Percentiles rank a stretch among this genome's conserved stretches.
Evolutionary conservation across 2,888 invertebrate species (phyloP).

Genomic region (Meiosimyza platycephala): DNA sequence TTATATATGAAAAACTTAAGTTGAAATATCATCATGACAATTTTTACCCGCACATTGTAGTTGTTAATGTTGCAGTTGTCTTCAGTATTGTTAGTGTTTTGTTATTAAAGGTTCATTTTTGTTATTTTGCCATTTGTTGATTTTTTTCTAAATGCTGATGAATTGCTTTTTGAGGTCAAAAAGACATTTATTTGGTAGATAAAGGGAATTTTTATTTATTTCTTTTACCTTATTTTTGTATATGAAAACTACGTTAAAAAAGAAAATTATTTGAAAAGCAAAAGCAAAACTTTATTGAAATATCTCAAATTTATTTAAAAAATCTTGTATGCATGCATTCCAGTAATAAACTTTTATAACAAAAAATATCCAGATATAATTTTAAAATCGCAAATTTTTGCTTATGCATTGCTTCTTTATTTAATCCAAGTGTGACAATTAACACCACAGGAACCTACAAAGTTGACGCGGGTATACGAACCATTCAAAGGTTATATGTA

Average conservation of each 20-base stretch:
- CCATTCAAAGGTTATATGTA: too few species aligned
- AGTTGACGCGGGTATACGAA: too few species aligned
- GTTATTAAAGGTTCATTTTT: slow-evolving; percentile 32
- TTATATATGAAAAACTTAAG: slow-evolving; percentile 55
- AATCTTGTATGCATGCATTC: too few species aligned
- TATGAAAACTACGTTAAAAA: background rate
- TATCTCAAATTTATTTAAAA: too few species aligned
- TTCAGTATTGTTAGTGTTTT: slow-evolving; percentile 16
- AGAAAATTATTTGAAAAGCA: too few species aligned
- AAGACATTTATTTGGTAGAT: slow-evolving; percentile 4
- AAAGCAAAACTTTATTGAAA: too few species aligned
- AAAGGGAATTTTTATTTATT: background rate
- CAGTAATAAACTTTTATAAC: too few species aligned
- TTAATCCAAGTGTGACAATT: slow-evolving; percentile 43
- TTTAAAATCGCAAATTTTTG: too few species aligned
- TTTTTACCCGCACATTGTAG: slow-evolving; percentile 29
- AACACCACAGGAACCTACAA: slow-evolving; percentile 44
- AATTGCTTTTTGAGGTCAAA: slow-evolving; percentile 52
- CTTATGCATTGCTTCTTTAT: background rate
- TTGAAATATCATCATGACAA: slow-evolving; percentile 52
- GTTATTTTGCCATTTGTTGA: slow-evolving; percentile 36
- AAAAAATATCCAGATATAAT: too few species aligned
- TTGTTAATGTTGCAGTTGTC: slow-evolving; percentile 31
- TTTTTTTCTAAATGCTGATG: slow-evolving; percentile 47
- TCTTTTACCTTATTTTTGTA: too few species aligned